Evolutionary conservation across 2,888 invertebrate genomes (phyloP), one percentile per base, ranked within the genome.

Genomic region (Drosophila antonietae): DNA sequence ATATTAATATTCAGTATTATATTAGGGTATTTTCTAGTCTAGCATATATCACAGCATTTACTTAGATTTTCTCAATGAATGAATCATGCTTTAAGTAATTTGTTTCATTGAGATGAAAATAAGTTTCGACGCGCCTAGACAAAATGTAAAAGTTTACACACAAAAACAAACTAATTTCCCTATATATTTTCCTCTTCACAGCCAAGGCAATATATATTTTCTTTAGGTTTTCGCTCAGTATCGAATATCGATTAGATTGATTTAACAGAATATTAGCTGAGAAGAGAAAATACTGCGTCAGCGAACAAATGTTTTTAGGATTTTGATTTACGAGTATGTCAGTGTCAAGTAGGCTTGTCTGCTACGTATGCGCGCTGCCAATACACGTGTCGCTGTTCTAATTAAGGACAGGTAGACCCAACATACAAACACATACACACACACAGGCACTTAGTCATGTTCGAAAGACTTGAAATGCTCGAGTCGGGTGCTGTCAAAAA

Each of bases 391-490:
- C n/a, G 51, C 58, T 52, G 47, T 59, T 82, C 85, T 79, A 87
- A 80, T 82, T 80, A 70, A 67, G 71, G 62, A 44, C 68, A 85
- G 73, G 65, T 78, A 58, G 56, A 68, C 44, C 59, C 51, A 47
- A 28, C 2, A 20, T 2, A 57, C 20, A 66, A 43, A 46, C 57
- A 39, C 43, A 55, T 14, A 14, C 37, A 37, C 14, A 37, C 6
- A 14, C 37, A 14, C 37, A 37, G 14, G 28, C 28, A 28, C 56
- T 85, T 80, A 83, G 83, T 88, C 85, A 88, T 80, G 41, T 70
- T 66, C 68, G 65, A 75, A 65, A 75, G 15, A 49, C 18, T 1
- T 39, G 31, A 62, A 44, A 58, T 53, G 31, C 61, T 60, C 63
- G 58, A 57, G 31, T 49, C 20, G 23, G 66, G 1, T 14, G 51